Conservation (phyloP, 1,140 invertebrate species). For the Brachionus angularis region DNA sequence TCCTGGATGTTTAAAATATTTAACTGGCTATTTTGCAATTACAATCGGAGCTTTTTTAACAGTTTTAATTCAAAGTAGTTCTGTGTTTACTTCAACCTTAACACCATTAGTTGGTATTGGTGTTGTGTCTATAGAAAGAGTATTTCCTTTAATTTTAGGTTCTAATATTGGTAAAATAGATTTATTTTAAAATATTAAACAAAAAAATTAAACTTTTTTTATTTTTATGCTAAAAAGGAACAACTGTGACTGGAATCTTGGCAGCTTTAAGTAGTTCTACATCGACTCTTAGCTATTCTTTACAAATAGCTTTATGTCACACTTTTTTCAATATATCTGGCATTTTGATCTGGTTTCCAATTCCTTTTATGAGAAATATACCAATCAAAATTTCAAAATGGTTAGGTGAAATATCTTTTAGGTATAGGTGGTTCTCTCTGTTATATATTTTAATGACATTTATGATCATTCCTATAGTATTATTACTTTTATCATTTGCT, state of each 20-base stretch:
- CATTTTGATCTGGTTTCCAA: conserved; percentile 42
- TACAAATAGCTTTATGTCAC: conserved; percentile 66
- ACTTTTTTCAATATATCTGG: conserved; percentile 65
- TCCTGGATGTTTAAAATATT: conserved; percentile 54
- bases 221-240: too few species aligned
- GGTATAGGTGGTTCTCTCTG: conserved; percentile 64
- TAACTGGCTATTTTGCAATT: conserved; percentile 64
- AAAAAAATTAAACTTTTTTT: too few species aligned
- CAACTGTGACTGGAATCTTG: conserved; percentile 63
- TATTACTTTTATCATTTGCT: conserved; percentile 58
- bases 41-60: conserved; percentile 63
- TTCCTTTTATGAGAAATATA: conserved; percentile 50
- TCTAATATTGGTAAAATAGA: conserved; percentile 66
- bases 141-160: conserved; percentile 65
- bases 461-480: conserved; percentile 59
- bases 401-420: conserved; percentile 61
- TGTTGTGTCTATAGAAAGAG: conserved; percentile 63
- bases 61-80: conserved; percentile 65
- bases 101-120: conserved; percentile 67
- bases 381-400: conserved; percentile 62
- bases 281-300: conserved; percentile 52
- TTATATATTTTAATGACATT: conserved; percentile 63
- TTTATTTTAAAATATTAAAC: too few species aligned
- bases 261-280: conserved; percentile 60
- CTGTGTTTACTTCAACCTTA: conserved; percentile 66